A percentile compares a stretch with the other conserved stretches of the same genome.
Evolutionary conservation across 2,113 vertebrate species (phyloP).

Genomic region (Atractosteus spatula): DNA sequence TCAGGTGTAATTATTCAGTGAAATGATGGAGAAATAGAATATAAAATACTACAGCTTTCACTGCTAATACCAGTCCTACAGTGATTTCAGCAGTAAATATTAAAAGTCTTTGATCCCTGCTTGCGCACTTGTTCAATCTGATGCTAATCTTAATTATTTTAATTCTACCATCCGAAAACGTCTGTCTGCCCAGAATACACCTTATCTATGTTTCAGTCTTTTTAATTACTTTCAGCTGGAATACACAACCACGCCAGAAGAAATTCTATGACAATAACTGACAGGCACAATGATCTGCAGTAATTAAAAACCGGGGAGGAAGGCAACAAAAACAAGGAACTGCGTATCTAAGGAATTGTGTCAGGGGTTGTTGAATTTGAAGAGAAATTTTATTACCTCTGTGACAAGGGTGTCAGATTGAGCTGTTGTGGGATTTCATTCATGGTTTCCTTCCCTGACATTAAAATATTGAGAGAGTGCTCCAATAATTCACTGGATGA

Average conservation of each 20-base stretch:
- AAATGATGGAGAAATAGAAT: too few species aligned
- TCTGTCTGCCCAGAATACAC: not conserved
- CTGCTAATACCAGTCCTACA: too few species aligned
- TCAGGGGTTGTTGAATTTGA: conserved; percentile 7
- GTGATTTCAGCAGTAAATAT: too few species aligned
- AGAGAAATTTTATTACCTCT: conserved; percentile 8
- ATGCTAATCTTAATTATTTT: not conserved
- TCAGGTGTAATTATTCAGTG: too few species aligned
- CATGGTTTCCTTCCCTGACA: not conserved
- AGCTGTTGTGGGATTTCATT: conserved; percentile 12
- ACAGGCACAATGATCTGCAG: conserved; percentile 4
- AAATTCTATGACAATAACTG: conserved; percentile 10
- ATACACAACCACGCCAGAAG: conserved; percentile 11
- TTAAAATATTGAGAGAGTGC: conserved; percentile 4
- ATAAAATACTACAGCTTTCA: too few species aligned
- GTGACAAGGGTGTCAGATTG: not conserved
- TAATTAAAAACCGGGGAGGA: conserved; percentile 6
- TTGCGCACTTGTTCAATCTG: not conserved
- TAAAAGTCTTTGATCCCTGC: too few species aligned
- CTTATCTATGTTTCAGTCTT: not conserved
- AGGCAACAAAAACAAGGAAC: not conserved
- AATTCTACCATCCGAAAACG: not conserved
- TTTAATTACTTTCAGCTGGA: conserved; percentile 13
- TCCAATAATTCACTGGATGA: conserved; percentile 6
- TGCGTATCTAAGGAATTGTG: not conserved